A percentile compares a stretch with the other conserved stretches of the same genome.
phyloP scores from a whole-genome alignment of 2,797 vertebrate species.

The Silurus lanzhouensis region DNA sequence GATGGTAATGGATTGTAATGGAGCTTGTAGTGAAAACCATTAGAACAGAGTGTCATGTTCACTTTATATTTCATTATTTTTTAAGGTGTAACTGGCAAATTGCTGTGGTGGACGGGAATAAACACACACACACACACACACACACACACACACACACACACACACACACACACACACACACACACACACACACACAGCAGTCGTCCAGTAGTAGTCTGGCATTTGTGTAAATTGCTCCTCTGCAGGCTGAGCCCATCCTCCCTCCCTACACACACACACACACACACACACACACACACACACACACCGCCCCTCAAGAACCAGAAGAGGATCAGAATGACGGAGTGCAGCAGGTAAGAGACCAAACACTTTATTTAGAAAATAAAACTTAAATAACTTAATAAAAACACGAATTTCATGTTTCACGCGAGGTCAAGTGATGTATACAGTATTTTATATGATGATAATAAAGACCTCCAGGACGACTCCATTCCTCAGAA shows the following conservation, averaged over 20 bases:
- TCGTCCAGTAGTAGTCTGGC: too few relatives aligned
- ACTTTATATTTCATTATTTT: background rate
- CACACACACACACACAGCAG: too few relatives aligned
- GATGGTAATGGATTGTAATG: too few relatives aligned
- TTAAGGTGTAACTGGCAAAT: background rate
- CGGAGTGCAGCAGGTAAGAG: conserved; percentile 6
- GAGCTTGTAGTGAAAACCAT: too few relatives aligned
- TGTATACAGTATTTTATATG: background rate
- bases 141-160: too few relatives aligned
- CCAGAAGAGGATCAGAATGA: background rate
- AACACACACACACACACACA: too few relatives aligned
- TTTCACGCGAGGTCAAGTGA: background rate
- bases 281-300: too few relatives aligned
- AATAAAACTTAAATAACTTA: too few relatives aligned
- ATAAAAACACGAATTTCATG: background rate
- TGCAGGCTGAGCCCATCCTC: too few relatives aligned
- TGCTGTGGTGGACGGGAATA: background rate
- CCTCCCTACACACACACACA: too few relatives aligned
- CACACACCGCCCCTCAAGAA: background rate
- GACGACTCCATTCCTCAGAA: background rate
- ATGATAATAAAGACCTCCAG: background rate
- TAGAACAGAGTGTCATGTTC: background rate
- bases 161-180: too few relatives aligned
- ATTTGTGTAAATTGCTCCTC: too few relatives aligned
- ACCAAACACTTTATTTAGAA: background rate